Evolutionary conservation across 2,113 vertebrate genomes (phyloP).

Genomic region (Uria lomvia): DNA sequence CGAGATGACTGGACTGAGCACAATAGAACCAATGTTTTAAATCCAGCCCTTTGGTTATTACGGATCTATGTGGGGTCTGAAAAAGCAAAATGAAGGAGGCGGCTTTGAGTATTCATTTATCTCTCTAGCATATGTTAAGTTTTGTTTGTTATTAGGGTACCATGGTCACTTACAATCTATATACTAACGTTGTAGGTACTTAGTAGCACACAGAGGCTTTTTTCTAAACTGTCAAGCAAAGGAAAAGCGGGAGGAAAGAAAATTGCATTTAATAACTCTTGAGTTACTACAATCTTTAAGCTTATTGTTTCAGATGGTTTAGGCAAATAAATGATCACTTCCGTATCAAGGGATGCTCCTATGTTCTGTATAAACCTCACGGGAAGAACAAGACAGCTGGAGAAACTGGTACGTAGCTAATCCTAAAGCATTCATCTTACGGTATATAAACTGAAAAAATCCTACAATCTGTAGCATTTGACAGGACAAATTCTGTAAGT

Average conservation of each 20-base stretch:
- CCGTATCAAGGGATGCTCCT: conserved; percentile 92
- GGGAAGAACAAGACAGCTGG: conserved; percentile 98
- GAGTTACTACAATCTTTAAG: conserved; percentile 27
- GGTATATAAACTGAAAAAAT: neutral
- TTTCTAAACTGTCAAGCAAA: neutral
- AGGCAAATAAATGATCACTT: conserved; percentile 98
- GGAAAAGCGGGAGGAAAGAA: neutral
- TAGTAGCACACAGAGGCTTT: neutral
- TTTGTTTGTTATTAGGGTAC: neutral
- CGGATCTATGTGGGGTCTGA: neutral
- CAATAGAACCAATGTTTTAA: neutral
- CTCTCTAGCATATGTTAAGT: neutral
- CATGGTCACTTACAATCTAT: neutral
- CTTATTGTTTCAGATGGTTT: conserved; percentile 88
- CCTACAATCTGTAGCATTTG: neutral
- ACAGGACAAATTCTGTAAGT: neutral
- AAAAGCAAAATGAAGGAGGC: neutral
- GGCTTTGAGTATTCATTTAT: neutral
- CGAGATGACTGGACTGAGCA: neutral
- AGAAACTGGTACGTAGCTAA: conserved; percentile 85
- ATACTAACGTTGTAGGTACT: neutral
- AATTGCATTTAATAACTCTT: neutral
- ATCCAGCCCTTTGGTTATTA: neutral
- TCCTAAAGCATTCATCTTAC: neutral
- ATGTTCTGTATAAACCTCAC: conserved; percentile 96